Base-by-base conservation (phyloP, 2,113 vertebrate genomes). In the Phaethon lepturus region DNA sequence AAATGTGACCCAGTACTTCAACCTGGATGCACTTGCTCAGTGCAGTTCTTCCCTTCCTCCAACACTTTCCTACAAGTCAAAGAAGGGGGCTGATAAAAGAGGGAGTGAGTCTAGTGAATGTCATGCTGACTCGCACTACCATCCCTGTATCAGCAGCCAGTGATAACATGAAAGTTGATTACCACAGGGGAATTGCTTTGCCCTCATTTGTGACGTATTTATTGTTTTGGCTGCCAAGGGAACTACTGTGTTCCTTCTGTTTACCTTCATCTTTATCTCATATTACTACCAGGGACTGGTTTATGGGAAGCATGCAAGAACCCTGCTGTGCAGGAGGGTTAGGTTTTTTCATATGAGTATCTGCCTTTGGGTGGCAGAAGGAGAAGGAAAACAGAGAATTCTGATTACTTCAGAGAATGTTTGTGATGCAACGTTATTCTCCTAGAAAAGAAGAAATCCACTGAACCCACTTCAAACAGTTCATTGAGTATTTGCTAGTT, bases 121-220 rank as follows among this genome's bases (percentile, higher is more conserved):
- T 64, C 59, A 62, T 49, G 18, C 53, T 81, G 59, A 56, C 33
- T 78, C 44, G 72, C 18, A 8, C 58, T 79, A 8, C 88, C 87
- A 69, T 66, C 53, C 35, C 49, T 67, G 20, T 66, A 67, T 79
- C 92, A 82, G 35, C 53, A 82, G 66, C 24, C 64, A 81, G 62
- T 69, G 92, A 88, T 87, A 95, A 81, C 58, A 92, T 58, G 60
- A 71, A 90, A 94, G 44, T 62, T 93, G 93, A 90, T 91, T 77
- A 69, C 77, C 47, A 7, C 38, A 44, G 84, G 56, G 66, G 45
- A 87, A 91, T 91, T 91, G 56, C 74, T 96, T 91, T 91, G 74
- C 14, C 77, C 62, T 91, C 6, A 2, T 78, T 94, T 84, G 33
- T 42, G 25, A 68, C 53, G 49, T 56, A 82, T 95, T 96, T 96